These are phyloP conservation scores for Drosophila nigrodunni DNA, from an alignment of 1,140 invertebrate species.

Conservation along the genomic window DNA sequence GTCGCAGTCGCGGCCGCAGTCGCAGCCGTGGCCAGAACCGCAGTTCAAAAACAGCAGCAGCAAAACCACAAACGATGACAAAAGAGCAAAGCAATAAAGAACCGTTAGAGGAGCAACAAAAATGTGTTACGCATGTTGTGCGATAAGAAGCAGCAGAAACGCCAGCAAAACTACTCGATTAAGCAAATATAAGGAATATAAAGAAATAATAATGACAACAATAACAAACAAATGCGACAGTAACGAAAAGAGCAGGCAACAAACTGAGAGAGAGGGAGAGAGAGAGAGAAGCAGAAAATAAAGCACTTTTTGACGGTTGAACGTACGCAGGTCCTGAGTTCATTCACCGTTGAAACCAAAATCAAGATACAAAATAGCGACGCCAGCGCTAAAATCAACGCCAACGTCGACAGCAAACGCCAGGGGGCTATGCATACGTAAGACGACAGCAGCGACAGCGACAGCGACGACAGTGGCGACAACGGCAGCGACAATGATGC, in stretches of 20 bases:
- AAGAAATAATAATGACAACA: constrained; percentile 39
- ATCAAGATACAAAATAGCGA: constrained; percentile 76
- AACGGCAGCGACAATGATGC: constrained; percentile 38
- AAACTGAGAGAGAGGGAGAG: constrained; percentile 23
- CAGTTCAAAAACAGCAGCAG: background rate
- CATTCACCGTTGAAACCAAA: constrained; percentile 83
- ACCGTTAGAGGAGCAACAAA: constrained; percentile 49
- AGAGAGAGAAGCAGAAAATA: constrained; percentile 5
- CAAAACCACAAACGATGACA: constrained; percentile 13
- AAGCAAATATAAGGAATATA: constrained; percentile 30
- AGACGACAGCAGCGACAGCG: constrained; percentile 8
- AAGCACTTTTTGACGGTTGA: constrained; percentile 78
- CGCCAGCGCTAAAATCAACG: constrained; percentile 48
- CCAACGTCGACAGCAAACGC: constrained; percentile 20
- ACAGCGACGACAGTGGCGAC: constrained; percentile 18
- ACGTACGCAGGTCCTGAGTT: constrained; percentile 80
- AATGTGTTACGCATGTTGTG: constrained; percentile 61
- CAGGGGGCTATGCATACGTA: constrained; percentile 41
- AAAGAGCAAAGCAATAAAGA: constrained; percentile 27
- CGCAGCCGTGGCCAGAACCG: background rate
- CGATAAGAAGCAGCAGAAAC: constrained; percentile 31
- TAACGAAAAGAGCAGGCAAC: constrained; percentile 41
- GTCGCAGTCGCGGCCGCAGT: constrained; percentile 10
- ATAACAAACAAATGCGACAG: constrained; percentile 42
- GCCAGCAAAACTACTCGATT: constrained; percentile 1